These are phyloP conservation scores for Cervus canadensis DNA, from an alignment of 2,113 vertebrate species.

Conservation along the genomic window DNA sequence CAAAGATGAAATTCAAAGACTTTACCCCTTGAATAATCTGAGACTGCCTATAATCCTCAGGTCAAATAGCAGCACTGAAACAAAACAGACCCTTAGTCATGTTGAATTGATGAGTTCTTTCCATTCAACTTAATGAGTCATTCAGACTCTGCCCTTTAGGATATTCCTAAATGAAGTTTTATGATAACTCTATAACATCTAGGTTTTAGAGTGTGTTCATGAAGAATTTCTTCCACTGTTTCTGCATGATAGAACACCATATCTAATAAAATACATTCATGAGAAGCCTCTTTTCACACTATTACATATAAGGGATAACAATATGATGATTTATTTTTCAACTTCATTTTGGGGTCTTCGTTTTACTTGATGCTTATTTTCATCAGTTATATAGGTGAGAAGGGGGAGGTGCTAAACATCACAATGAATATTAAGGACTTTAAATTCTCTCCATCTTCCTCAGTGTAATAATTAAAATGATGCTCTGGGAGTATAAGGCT, in stretches of 20 bases:
- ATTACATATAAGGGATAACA: neutral
- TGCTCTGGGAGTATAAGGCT: neutral
- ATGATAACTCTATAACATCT: neutral
- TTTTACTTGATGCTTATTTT: neutral
- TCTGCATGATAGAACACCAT: neutral
- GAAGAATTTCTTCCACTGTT: neutral
- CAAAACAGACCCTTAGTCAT: neutral
- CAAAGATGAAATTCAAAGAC: neutral
- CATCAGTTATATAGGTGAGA: neutral
- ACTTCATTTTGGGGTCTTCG: neutral
- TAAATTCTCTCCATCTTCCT: neutral
- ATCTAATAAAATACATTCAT: neutral
- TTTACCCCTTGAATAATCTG: neutral
- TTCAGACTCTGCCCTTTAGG: neutral
- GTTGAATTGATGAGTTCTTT: neutral
- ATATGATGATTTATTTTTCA: neutral
- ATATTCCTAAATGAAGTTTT: neutral
- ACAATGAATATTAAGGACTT: neutral
- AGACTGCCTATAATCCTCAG: neutral
- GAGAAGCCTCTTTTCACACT: neutral
- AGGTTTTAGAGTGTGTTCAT: neutral
- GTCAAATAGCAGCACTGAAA: neutral
- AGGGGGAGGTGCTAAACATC: neutral
- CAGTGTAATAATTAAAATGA: neutral
- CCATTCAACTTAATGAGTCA: neutral